Evolutionary conservation across 2,797 vertebrate species (phyloP).

Genomic region (Pteronotus mesoamericanus): DNA sequence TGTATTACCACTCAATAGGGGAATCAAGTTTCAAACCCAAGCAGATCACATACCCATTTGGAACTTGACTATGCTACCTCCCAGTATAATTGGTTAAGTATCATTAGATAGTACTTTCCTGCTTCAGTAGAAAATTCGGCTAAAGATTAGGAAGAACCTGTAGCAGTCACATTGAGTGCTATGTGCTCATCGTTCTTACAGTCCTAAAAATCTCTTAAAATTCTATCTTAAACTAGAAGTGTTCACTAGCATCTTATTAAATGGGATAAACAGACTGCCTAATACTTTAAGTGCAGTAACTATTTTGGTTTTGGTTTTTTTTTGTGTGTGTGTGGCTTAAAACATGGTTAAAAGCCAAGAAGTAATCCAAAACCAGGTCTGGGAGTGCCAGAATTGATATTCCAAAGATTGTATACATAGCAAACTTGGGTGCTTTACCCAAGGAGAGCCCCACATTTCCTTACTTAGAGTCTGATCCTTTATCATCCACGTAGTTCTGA

Average conservation of each 20-base stretch:
- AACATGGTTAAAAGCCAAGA: slow-evolving; percentile 29
- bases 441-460: neutral
- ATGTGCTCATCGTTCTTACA: neutral
- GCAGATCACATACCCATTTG: neutral
- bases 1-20: neutral
- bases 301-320: too few species aligned
- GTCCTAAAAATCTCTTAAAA: slow-evolving; percentile 32
- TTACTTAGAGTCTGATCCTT: neutral
- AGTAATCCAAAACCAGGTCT: neutral
- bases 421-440: neutral
- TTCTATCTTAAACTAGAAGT: slow-evolving; percentile 9
- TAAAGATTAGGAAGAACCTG: neutral
- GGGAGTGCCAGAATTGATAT: neutral
- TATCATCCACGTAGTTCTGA: neutral
- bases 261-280: neutral
- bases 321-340: too few species aligned
- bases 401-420: neutral
- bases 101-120: neutral
- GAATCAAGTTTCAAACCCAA: slow-evolving; percentile 15
- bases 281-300: slow-evolving; percentile 24
- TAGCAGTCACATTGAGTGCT: neutral
- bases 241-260: neutral
- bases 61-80: neutral
- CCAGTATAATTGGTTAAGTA: neutral
- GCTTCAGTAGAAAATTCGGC: slow-evolving; percentile 2